phyloP scores from a whole-genome alignment of 2,888 invertebrate genomes.

The Elgonia sp. region DNA sequence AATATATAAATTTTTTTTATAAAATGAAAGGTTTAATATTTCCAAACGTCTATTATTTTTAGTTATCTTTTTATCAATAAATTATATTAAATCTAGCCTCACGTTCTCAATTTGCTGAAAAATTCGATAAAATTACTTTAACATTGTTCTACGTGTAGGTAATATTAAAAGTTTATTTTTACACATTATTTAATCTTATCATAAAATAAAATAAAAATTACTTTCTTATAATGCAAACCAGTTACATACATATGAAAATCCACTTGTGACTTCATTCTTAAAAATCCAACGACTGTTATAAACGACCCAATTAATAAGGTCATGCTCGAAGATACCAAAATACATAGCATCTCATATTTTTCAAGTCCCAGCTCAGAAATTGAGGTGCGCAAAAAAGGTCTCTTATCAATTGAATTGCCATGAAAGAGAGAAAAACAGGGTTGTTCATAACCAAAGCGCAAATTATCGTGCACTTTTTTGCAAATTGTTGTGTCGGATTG shows the following conservation, averaged over 20 bases:
- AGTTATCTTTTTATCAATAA: no score
- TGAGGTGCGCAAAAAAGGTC: slow-evolving; percentile 21
- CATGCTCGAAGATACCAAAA: slow-evolving; percentile 78
- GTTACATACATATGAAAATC: slow-evolving; percentile 25
- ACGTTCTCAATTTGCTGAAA: no score
- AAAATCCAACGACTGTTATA: slow-evolving; percentile 32
- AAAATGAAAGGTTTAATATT: no score
- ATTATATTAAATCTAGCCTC: no score
- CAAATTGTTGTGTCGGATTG: not conserved
- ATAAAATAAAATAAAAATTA: no score
- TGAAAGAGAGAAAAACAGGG: not conserved
- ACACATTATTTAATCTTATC: no score
- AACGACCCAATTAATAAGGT: slow-evolving; percentile 72
- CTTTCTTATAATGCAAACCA: no score
- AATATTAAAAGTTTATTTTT: no score
- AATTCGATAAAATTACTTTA: no score
- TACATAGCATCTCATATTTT: slow-evolving; percentile 80
- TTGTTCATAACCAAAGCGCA: slow-evolving; percentile 5
- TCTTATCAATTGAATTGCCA: not conserved
- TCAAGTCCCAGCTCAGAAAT: slow-evolving; percentile 76
- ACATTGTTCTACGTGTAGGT: no score
- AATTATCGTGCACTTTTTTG: not conserved
- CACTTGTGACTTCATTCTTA: slow-evolving; percentile 30
- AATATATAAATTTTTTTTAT: no score
- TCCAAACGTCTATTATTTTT: no score